Conservation (phyloP, 2,113 vertebrate species). For the Bagarius yarrelli region DNA sequence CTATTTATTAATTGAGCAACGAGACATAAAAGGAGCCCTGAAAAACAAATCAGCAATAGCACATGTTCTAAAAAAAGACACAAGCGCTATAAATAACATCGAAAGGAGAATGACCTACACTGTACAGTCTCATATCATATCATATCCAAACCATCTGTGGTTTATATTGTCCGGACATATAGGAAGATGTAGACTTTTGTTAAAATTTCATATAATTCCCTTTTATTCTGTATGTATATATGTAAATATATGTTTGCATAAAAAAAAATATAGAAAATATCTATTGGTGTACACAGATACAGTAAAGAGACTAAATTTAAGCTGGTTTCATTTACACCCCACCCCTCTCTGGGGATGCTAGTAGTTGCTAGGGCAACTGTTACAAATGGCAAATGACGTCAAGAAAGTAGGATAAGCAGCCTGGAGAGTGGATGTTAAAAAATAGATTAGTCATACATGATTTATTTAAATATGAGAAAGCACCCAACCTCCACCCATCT, state of each 20-base stretch:
- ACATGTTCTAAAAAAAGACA: slow-evolving; percentile 85
- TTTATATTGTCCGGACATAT: slow-evolving; percentile 35
- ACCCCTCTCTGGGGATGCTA: slow-evolving; percentile 75
- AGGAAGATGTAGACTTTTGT: slow-evolving; percentile 43
- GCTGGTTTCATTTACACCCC: slow-evolving; percentile 77
- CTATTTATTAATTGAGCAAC: slow-evolving; percentile 64
- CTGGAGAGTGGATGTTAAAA: slow-evolving; percentile 11
- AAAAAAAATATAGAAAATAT: background rate
- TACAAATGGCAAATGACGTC: slow-evolving; percentile 90
- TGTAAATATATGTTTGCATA: background rate
- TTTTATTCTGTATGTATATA: background rate
- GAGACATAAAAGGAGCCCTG: slow-evolving; percentile 63
- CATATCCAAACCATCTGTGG: slow-evolving; percentile 79
- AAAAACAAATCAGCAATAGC: slow-evolving; percentile 78
- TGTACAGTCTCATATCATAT: slow-evolving; percentile 62
- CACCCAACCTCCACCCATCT: too few species aligned
- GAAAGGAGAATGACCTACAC: slow-evolving; percentile 62
- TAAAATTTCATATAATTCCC: background rate
- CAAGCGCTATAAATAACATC: slow-evolving; percentile 85
- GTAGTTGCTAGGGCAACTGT: slow-evolving; percentile 86
- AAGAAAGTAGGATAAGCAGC: slow-evolving; percentile 84
- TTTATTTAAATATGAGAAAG: slow-evolving; percentile 19
- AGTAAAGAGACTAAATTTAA: slow-evolving; percentile 77
- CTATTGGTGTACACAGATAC: slow-evolving; percentile 68
- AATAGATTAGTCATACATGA: slow-evolving; percentile 6